Conservation (phyloP, 92 coral and sea anemone genomes). For the Zoanthus gigantus region DNA sequence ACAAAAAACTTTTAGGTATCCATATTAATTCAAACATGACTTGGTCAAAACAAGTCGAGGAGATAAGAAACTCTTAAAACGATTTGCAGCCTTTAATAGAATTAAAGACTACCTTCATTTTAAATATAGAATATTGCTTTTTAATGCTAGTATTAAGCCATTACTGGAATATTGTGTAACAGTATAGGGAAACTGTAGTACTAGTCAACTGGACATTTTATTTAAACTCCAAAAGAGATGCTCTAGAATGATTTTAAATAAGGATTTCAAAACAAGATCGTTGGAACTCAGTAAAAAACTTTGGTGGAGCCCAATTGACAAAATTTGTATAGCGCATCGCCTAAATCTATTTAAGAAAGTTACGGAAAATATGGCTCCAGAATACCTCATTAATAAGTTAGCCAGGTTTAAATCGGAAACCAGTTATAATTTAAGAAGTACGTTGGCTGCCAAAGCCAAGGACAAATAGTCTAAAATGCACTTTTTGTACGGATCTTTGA, state of each 20-base stretch:
- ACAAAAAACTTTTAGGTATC: too few relatives aligned
- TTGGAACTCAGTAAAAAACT: background rate
- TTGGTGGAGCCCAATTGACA: background rate
- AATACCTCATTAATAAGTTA: background rate
- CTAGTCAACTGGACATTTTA: too few relatives aligned
- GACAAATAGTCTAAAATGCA: background rate
- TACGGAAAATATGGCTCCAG: background rate
- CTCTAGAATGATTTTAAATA: background rate
- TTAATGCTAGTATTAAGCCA: too few relatives aligned
- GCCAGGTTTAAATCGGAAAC: background rate
- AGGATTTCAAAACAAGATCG: background rate
- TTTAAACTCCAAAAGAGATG: too few relatives aligned
- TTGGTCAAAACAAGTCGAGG: too few relatives aligned
- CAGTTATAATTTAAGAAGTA: background rate
- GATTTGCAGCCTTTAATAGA: too few relatives aligned
- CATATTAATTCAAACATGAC: too few relatives aligned
- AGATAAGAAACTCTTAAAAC: too few relatives aligned
- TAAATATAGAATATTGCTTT: too few relatives aligned
- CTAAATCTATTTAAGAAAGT: background rate
- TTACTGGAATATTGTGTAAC: too few relatives aligned
- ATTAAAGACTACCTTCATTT: too few relatives aligned
- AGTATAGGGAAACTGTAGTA: too few relatives aligned
- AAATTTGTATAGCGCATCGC: background rate
- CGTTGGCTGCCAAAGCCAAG: background rate
- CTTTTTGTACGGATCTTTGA: background rate